Conservation (phyloP, 2,113 vertebrate species). For the Oxyura jamaicensis region DNA sequence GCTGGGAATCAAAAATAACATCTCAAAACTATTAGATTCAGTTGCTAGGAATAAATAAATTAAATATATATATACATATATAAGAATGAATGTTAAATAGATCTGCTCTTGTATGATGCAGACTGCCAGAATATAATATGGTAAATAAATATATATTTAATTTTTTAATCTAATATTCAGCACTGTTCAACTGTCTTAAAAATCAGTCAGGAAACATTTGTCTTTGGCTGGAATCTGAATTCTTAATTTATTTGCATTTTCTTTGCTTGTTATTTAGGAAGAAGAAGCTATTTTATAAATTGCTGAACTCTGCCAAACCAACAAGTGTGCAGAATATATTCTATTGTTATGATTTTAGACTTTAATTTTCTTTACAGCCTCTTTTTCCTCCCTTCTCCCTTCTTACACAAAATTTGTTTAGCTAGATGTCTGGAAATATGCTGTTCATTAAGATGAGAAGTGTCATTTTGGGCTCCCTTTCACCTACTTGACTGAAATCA, state of each 20-base stretch:
- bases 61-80: not conserved
- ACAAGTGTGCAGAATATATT: not conserved
- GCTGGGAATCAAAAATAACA: not conserved
- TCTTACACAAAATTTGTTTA: not conserved
- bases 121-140: not conserved
- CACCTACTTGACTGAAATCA: accelerated
- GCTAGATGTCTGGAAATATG: not conserved
- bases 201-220: not conserved
- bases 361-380: not conserved
- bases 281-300: not conserved
- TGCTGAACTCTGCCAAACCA: not conserved
- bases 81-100: not conserved
- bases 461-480: accelerated
- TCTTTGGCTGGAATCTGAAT: not conserved
- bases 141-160: not conserved
- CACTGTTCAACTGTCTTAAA: not conserved
- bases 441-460: not conserved
- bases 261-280: not conserved
- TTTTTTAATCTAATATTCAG: not conserved
- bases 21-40: not conserved
- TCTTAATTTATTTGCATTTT: not conserved
- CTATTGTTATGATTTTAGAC: not conserved
- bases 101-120: not conserved
- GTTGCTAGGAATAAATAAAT: not conserved
- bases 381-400: not conserved